phyloP scores from a whole-genome alignment of 2,888 invertebrate species.

The Aproaerema taeniolella region DNA sequence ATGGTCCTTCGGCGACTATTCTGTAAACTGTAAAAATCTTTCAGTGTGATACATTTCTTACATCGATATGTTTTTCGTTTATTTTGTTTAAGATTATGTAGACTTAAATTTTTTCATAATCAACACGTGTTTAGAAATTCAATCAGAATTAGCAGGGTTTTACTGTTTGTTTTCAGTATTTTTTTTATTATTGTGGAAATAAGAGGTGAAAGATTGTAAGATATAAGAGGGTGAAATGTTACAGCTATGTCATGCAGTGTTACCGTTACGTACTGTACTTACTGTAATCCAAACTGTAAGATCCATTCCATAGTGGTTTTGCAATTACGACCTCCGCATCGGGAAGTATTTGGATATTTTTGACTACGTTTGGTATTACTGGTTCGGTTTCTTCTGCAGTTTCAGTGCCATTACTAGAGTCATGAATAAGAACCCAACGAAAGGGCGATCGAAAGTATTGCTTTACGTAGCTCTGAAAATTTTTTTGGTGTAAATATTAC shows the following conservation, averaged over 20 bases:
- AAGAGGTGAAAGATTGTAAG: too few species aligned
- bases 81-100: too few species aligned
- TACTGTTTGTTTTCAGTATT: too few species aligned
- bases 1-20: not conserved
- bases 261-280: not conserved
- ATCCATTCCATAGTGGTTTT: not conserved
- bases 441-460: constrained; percentile 8
- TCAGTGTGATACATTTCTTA: too few species aligned
- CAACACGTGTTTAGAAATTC: too few species aligned
- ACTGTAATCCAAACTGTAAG: not conserved
- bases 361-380: not conserved
- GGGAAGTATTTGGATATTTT: not conserved
- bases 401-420: not conserved
- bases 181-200: too few species aligned
- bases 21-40: constrained; percentile 3
- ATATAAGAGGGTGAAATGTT: too few species aligned
- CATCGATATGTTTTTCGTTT: too few species aligned
- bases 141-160: too few species aligned
- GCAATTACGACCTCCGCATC: not conserved
- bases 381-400: not conserved
- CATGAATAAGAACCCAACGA: not conserved
- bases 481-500: too few species aligned
- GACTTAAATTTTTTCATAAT: too few species aligned
- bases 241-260: not conserved
- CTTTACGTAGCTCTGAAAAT: constrained; percentile 14